These are phyloP conservation scores for Drosophila paucipuncta DNA, from an alignment of 2,888 invertebrate species.

Conservation along the genomic window DNA sequence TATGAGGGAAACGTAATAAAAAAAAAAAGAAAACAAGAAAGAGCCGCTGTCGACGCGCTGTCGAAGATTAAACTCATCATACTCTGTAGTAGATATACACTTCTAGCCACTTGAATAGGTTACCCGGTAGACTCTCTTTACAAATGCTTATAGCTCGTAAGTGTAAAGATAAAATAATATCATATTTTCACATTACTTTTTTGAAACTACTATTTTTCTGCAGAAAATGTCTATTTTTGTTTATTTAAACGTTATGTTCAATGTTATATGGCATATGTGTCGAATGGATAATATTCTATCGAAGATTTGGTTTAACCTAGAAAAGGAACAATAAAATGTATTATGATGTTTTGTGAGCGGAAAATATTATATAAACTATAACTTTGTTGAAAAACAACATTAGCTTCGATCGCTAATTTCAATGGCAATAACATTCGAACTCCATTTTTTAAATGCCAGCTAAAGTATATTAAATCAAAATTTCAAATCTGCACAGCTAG, in stretches of 20 bases:
- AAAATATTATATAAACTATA: not conserved
- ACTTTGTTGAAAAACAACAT: not conserved
- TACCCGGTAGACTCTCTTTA: not conserved
- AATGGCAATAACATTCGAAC: not conserved
- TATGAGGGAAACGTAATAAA: conserved; percentile 16
- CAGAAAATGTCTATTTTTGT: not conserved
- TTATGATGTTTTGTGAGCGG: not conserved
- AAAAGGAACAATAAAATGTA: not conserved
- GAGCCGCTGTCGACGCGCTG: not conserved
- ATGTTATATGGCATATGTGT: not conserved
- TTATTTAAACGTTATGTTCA: not conserved
- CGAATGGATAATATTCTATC: not conserved
- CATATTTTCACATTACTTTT: too few relatives aligned
- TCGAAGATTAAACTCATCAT: conserved; percentile 11
- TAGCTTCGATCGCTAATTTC: too few relatives aligned
- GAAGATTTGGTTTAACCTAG: not conserved
- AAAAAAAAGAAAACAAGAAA: conserved; percentile 5
- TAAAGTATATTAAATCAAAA: not conserved
- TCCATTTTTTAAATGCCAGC: not conserved
- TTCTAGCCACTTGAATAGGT: not conserved
- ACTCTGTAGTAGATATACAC: conserved; percentile 9
- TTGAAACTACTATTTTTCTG: too few relatives aligned
- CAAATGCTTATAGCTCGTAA: not conserved
- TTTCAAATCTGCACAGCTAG: not conserved
- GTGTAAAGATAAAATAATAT: not conserved